Base-by-base conservation (phyloP, 2,113 vertebrate species). In the Marcusenius ussheri region DNA sequence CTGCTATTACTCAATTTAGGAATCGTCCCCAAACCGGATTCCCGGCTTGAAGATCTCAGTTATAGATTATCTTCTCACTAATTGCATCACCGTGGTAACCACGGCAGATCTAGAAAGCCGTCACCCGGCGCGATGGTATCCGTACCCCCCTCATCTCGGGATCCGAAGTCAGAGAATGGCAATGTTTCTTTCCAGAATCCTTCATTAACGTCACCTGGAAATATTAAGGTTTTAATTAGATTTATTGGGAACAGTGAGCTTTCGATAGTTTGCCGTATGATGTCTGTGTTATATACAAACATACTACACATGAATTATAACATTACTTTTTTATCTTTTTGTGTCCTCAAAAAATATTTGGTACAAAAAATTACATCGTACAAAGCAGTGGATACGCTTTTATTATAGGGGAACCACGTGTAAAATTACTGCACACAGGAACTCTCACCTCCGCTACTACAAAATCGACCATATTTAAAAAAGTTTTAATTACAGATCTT, bases 321-420 rank as follows among this genome's bases (percentile, higher is more conserved):
- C 11, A 11, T 46, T n/a, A 24, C 17, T 46, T 11, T 88, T 80
- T 94, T 46, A 13, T 11, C 17, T 46, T 11, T 98, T 98, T 97
- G 97, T 98, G 94, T 96, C 97, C 96, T 95, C 97, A 96, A 97
- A 97, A 98, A 98, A 98, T 98, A 97, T 96, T 97, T 97, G 96
- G 97, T 99, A 98, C 97, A 98, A 99, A 98, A 98, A 95, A 97
- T 98, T 96, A 97, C 96, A 95, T 97, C 97, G 96, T 97, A 97
- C 97, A 97, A 98, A 97, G 97, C 97, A 96, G 97, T 92, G 96
- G 95, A 95, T 91, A 95, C 94, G 95, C 94, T 92, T 91, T 94
- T 90, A 91, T 74, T 84, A 87, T 90, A 42, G 88, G 84, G 19
- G 91, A 91, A 90, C 62, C 62, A 70, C 90, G 95, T 94, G 96